These are phyloP conservation scores for Volucella zonaria DNA, from an alignment of 2,888 invertebrate genomes.

Conservation along the genomic window DNA sequence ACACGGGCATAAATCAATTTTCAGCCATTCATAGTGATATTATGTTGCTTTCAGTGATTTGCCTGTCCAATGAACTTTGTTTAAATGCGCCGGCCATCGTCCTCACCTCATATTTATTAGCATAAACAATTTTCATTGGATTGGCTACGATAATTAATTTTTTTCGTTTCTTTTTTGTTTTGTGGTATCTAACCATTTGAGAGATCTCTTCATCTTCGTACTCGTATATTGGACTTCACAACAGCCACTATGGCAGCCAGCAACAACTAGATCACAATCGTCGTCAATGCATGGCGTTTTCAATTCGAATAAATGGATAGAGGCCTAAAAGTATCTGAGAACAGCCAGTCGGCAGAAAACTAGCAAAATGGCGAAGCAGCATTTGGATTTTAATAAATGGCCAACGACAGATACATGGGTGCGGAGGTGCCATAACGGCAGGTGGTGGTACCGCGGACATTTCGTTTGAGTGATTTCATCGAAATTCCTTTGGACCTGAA, in stretches of 20 bases:
- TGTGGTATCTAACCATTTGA: neutral
- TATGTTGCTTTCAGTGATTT: too few species aligned
- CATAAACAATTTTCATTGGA: slow-evolving; percentile 41
- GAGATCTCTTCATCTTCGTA: neutral
- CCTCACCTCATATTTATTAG: neutral
- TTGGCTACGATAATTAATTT: slow-evolving; percentile 22
- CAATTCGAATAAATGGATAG: neutral
- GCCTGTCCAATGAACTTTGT: too few species aligned
- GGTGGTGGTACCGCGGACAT: slow-evolving; percentile 61
- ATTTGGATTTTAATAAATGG: slow-evolving; percentile 46
- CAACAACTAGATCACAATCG: neutral
- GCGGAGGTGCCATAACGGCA: slow-evolving; percentile 63
- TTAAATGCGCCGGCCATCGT: neutral
- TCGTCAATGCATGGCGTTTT: too few species aligned
- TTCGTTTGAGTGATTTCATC: slow-evolving; percentile 65
- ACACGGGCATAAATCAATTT: too few species aligned
- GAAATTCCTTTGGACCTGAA: slow-evolving; percentile 36
- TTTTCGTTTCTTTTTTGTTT: slow-evolving; percentile 3
- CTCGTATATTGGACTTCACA: neutral
- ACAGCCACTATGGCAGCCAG: neutral
- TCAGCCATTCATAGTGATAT: too few species aligned
- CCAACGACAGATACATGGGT: slow-evolving; percentile 45
- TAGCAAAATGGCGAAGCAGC: neutral
- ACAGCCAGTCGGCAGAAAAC: slow-evolving; percentile 34
- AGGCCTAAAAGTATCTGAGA: slow-evolving; percentile 18